Evolutionary conservation across 2,888 invertebrate genomes (phyloP), one percentile per base, ranked within the genome.

Genomic region (Bugula neritina): DNA sequence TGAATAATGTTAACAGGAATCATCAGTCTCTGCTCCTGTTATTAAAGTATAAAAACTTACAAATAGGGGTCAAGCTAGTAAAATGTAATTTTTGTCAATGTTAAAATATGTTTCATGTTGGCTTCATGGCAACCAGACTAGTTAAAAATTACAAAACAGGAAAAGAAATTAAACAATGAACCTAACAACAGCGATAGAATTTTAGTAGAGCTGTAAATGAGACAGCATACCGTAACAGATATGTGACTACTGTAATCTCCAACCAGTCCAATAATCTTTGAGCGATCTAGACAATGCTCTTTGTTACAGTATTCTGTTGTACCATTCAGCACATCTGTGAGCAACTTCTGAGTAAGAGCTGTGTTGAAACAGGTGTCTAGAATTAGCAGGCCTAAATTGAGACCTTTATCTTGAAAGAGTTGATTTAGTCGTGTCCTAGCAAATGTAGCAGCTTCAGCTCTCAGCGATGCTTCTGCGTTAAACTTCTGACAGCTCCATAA

Each of bases 221-320:
- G n/a, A n/a, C n/a, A n/a, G n/a, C n/a, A n/a, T 63, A 63, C 63
- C 31, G 63, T 63, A 13, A 31, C 13, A 2, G 63, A 21, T 31
- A 34, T 63, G 17, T 63, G 63, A 31, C 63, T 63, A 31, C 25
- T 17, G 34, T 31, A 63, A 63, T 63, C 63, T n/a, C 63, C 63
- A 29, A 63, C 31, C 13, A 63, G 29, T 5, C 63, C 63, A 63
- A 63, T 27, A 5, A 63, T 63, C 29, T 63, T 27, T 31, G 29
- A 31, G 31, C 31, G 5, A n/a, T 63, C 34, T 29, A 63, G 31
- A 34, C 63, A 63, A 21, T 29, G 31, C 27, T 31, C 63, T 29
- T 63, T 27, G 31, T 25, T 17, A 34, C 63, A 63, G 31, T 63
- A 63, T 5, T 13, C 17, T 34, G 21, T 63, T 29, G 63, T 27